Evolutionary conservation across 2,888 invertebrate species (phyloP), one percentile per base, ranked within the genome.

Genomic region (Prenolepis imparis): DNA sequence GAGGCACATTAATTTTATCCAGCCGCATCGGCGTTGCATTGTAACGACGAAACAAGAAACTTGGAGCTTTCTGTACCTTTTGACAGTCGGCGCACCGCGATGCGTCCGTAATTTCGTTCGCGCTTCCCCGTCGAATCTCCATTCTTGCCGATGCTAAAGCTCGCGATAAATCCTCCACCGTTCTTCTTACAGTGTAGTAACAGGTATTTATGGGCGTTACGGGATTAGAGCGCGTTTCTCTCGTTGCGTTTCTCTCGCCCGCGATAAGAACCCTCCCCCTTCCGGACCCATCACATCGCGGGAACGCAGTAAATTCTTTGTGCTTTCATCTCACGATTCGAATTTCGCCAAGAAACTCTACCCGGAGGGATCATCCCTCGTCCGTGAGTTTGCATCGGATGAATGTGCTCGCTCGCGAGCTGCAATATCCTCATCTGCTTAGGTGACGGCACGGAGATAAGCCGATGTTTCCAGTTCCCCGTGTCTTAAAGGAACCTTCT

Each of bases 381-480:
- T 66, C 36, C 52, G 64, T 64, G 66, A 66, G 41, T 66, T 66
- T 39, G 64, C 18, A 75, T 52, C 66, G 67, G 39, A 39, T 77
- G 67, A 77, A 66, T 66, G 66, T 66, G 77, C 28, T 61, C 52
- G 64, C 44, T 63, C 32, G 74, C 75, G 39, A 28, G 66, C 64
- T 52, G 52, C 66, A 55, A 77, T 77, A 66, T 55, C 28, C 55
- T 55, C 52, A 44, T 77, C 66, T 55, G 67, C 55, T 77, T 39
- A 66, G 55, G 55, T 39, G 39, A 66, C 77, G 36, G 74, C 32
- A 63, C 74, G n/a, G 52, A 55, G 77, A 77, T 77, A 77, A 77
- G 77, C 77, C 52, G 77, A 77, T 77, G 77, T 77, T 77, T 77
- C 77, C 77, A 66, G 77, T 77, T 77, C 77, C 55, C 5, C 66